Evolutionary conservation across 2,888 invertebrate genomes (phyloP).

Genomic region (Xanthia icteritia): DNA sequence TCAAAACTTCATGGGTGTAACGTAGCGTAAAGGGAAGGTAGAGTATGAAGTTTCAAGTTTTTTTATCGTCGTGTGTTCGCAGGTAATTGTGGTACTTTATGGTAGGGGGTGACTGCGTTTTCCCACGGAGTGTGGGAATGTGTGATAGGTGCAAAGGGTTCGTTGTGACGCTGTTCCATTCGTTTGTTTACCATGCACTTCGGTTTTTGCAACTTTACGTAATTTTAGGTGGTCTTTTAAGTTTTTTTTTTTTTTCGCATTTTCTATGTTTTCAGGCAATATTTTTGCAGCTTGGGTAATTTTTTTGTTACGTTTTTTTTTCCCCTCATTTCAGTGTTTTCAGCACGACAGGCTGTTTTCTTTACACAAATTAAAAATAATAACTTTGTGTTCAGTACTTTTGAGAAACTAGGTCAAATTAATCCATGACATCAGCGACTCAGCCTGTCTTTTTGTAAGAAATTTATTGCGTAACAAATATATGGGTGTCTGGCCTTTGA

Average conservation of each 20-base stretch:
- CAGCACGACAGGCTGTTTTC: neutral
- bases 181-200: conserved; percentile 70
- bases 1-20: conserved; percentile 74
- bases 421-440: neutral
- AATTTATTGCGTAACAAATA: neutral
- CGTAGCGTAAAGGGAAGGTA: conserved; percentile 77
- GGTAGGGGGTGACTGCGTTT: conserved; percentile 77
- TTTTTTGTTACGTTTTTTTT: neutral
- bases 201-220: conserved; percentile 46
- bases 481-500: neutral
- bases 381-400: neutral
- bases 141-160: conserved; percentile 85
- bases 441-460: neutral
- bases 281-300: neutral
- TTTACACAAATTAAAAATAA: neutral
- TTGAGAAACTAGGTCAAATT: conserved; percentile 10
- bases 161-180: conserved; percentile 62
- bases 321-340: neutral
- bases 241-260: neutral
- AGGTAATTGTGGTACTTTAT: conserved; percentile 81
- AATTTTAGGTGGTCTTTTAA: conserved; percentile 7
- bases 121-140: conserved; percentile 90
- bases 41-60: conserved; percentile 77
- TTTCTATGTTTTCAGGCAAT: neutral
- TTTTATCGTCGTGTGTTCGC: conserved; percentile 70